Evolutionary conservation across 2,888 invertebrate genomes (phyloP).

Genomic region (Pseudanteris insignis): DNA sequence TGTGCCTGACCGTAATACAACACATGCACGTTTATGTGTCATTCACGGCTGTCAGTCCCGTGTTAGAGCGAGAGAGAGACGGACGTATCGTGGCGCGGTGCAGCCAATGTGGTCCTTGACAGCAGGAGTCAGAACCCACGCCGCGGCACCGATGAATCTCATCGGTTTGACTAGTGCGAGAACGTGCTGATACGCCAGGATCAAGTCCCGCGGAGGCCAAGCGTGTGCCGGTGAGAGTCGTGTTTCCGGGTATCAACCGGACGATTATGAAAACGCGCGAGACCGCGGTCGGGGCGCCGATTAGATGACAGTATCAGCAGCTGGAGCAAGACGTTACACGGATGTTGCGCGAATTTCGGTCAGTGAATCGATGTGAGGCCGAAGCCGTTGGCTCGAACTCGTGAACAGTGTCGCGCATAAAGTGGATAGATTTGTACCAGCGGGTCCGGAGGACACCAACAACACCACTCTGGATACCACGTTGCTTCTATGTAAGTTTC

Average conservation of each 20-base stretch:
- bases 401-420: slow-evolving; percentile 57
- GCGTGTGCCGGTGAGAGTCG: slow-evolving; percentile 14
- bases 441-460: slow-evolving; percentile 61
- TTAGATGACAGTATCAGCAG: slow-evolving; percentile 22
- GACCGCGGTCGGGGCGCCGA: slow-evolving; percentile 2
- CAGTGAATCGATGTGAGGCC: slow-evolving; percentile 35
- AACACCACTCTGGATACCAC: slow-evolving; percentile 62
- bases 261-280: slow-evolving; percentile 16
- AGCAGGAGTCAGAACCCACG: slow-evolving; percentile 45
- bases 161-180: slow-evolving; percentile 5
- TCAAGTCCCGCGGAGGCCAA: slow-evolving; percentile 17
- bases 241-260: slow-evolving; percentile 1
- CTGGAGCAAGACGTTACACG: slow-evolving; percentile 2
- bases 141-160: slow-evolving; percentile 14
- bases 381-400: slow-evolving; percentile 27
- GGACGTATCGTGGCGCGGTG: slow-evolving; percentile 17
- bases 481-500: slow-evolving; percentile 64
- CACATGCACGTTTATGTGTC: slow-evolving; percentile 23
- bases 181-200: slow-evolving; percentile 18
- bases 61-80: no score
- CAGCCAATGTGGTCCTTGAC: slow-evolving; percentile 52
- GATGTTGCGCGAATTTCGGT: slow-evolving; percentile 44
- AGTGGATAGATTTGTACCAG: slow-evolving; percentile 62
- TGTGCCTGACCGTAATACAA: slow-evolving; percentile 4
- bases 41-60: slow-evolving; percentile 11